Conservation (phyloP, 2,888 invertebrate genomes). For the Harpalus rubripes region DNA sequence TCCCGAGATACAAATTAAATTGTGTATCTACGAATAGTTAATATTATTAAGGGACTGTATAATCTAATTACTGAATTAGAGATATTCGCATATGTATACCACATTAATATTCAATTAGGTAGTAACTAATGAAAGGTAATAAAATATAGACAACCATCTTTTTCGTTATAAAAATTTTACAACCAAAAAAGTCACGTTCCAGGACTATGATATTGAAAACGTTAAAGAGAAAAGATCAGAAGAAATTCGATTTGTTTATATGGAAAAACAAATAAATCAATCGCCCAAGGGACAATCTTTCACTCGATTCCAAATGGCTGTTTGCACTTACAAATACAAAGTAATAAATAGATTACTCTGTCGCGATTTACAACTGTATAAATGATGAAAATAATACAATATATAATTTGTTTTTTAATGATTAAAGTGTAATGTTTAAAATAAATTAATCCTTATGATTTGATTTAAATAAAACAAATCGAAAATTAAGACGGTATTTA, state of each 20-base stretch:
- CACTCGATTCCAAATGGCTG: constrained; percentile 5
- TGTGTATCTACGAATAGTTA: neutral
- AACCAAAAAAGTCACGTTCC: constrained; percentile 4
- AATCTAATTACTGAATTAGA: neutral
- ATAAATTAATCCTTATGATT: too few species aligned
- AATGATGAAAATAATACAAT: too few species aligned
- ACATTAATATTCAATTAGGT: constrained; percentile 3
- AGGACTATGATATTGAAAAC: constrained; percentile 21
- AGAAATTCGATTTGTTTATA: constrained; percentile 32
- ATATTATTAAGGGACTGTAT: neutral
- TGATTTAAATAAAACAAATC: too few species aligned
- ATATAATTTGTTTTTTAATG: too few species aligned
- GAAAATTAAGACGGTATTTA: too few species aligned
- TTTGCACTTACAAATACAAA: constrained; percentile 27
- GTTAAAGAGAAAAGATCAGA: constrained; percentile 19
- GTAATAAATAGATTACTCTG: neutral
- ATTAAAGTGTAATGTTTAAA: too few species aligned
- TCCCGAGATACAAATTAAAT: neutral
- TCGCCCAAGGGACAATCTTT: neutral
- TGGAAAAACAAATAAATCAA: constrained; percentile 15
- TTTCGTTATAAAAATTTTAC: neutral
- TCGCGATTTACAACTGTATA: too few species aligned
- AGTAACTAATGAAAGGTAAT: constrained; percentile 7
- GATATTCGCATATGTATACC: neutral
- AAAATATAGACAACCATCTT: neutral